Evolutionary conservation across 1,140 invertebrate species (phyloP).

Genomic region (Drosophila equinoxialis): DNA sequence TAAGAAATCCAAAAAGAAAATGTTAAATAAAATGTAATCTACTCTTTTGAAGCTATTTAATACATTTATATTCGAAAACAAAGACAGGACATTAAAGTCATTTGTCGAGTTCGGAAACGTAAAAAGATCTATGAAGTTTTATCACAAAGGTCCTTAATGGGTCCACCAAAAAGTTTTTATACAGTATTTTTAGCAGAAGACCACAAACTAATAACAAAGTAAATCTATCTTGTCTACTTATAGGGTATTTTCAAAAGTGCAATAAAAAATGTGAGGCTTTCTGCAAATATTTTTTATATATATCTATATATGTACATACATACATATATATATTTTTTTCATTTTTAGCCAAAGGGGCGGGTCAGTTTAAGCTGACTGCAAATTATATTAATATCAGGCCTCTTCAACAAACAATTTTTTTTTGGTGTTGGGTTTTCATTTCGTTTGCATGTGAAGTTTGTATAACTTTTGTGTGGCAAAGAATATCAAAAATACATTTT

Average conservation of each 20-base stretch:
- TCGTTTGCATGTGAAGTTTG: slow-evolving; percentile 56
- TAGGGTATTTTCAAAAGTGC: background rate
- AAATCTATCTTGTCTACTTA: background rate
- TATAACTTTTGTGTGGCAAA: slow-evolving; percentile 39
- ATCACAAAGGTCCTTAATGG: no score
- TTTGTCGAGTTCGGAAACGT: no score
- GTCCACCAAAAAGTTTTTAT: background rate
- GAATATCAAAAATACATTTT: slow-evolving; percentile 67
- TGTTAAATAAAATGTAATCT: no score
- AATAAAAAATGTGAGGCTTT: background rate
- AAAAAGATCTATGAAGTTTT: no score
- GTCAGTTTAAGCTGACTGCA: slow-evolving; percentile 52
- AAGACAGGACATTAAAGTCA: no score
- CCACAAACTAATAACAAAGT: background rate
- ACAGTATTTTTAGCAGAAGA: no score
- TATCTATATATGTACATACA: no score
- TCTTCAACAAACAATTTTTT: slow-evolving; percentile 55
- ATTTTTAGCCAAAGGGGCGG: slow-evolving; percentile 26
- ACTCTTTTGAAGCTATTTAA: no score
- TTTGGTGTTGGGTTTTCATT: slow-evolving; percentile 25
- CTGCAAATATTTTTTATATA: slow-evolving; percentile 18
- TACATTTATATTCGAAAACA: no score
- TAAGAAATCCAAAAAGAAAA: no score
- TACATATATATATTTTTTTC: slow-evolving; percentile 6
- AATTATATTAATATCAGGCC: slow-evolving; percentile 80